phyloP scores from a whole-genome alignment of 2,888 invertebrate genomes.

The Parasteatoda lunata region DNA sequence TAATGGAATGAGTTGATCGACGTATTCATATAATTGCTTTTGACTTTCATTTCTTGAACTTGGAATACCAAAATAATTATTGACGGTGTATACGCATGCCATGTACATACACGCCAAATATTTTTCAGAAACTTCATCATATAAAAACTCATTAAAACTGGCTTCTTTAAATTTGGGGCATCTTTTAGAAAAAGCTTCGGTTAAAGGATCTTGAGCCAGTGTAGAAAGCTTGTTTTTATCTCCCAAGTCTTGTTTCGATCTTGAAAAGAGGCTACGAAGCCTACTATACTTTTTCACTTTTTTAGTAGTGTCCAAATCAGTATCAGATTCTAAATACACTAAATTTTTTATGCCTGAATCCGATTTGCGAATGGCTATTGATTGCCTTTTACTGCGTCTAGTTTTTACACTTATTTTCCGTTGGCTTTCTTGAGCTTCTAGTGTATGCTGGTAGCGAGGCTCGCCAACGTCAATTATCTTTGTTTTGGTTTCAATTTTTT shows the following conservation, averaged over 20 bases:
- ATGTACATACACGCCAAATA: conserved; percentile 10
- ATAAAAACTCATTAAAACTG: conserved; percentile 2
- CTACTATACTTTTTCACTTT: background rate
- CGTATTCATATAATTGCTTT: background rate
- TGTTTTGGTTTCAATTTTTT: too few species aligned
- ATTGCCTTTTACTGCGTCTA: background rate
- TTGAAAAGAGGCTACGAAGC: too few species aligned
- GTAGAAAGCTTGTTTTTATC: background rate
- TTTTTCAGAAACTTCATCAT: conserved; percentile 7
- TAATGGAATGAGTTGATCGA: conserved; percentile 32
- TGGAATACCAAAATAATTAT: conserved; percentile 40
- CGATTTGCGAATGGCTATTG: background rate
- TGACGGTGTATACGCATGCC: conserved; percentile 13
- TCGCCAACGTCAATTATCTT: too few species aligned
- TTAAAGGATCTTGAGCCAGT: conserved; percentile 23
- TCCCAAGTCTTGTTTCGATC: background rate
- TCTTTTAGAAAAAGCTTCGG: conserved; percentile 12
- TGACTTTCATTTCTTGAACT: conserved; percentile 30
- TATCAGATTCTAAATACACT: background rate
- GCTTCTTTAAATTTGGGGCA: background rate
- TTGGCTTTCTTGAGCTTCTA: background rate
- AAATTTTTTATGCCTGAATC: background rate
- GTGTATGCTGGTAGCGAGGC: too few species aligned
- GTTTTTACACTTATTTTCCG: background rate
- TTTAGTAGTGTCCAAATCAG: background rate